Base-by-base conservation (phyloP, 37 sponge, comb jelly and placozoan species). In the Beroe forskalii region DNA sequence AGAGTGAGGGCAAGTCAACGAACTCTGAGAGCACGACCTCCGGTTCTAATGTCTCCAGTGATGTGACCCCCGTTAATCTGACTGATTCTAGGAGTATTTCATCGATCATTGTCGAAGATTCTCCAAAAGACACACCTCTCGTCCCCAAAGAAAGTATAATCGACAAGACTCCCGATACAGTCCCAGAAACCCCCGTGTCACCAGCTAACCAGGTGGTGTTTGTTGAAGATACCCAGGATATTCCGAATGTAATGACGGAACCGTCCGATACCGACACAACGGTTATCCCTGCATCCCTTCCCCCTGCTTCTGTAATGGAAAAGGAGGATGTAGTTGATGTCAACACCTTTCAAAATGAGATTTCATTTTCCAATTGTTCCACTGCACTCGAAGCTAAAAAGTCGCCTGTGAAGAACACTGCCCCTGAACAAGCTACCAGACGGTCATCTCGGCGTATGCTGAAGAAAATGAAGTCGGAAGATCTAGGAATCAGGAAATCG, bases 161-260 rank as follows among this genome's bases (percentile, higher is more conserved):
- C 42, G 55, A 44, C 2, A 41, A 20, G 27, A 37, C 28, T 9
- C 8, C 25, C 12, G 25, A 80, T 23, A 43, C 86, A 12, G 24
- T 23, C 2, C 40, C 55, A 4, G 86, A 80, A 30, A 80, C 48
- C 0, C 55, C 86, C 12, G 48, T 41, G 40, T 20, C 86, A 8
- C 86, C 86, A 8, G n/a, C n/a, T n/a, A 30, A 30, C 4, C 66
- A 8, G 43, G 38, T 44, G 0, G 55, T 80, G 17, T 41, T 80
- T 41, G 86, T 80, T 80, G 55, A 41, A 24, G 86, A 80, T 23
- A 38, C 86, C 42, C 86, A 44, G 42, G 40, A 43, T 22, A 24
- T 8, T 27, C 20, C 48, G 1, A 23, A 35, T 43, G n/a, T n/a
- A n/a, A n/a, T n/a, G n/a, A 28, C 28, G 44, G 40, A 80, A 80